phyloP scores from a whole-genome alignment of 2,113 vertebrate genomes.

The Ibidorhyncha struthersii region DNA sequence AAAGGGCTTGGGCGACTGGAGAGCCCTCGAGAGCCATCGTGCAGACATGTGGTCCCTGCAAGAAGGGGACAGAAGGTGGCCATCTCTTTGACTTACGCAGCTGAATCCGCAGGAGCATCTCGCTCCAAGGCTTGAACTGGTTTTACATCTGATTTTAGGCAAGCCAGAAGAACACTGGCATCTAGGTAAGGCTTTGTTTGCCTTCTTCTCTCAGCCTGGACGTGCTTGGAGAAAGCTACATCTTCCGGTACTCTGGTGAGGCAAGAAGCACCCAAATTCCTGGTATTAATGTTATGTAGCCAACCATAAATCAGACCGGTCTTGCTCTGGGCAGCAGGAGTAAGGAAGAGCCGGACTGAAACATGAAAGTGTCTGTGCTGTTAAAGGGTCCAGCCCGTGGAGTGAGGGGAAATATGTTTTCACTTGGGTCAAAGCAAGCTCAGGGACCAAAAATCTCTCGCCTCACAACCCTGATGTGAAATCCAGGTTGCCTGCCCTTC shows the following conservation, averaged over 20 bases:
- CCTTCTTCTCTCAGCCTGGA: not conserved
- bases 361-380: not conserved
- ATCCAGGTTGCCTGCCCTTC: not conserved
- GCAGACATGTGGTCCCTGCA: not conserved
- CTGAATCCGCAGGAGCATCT: not conserved
- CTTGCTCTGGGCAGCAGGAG: not conserved
- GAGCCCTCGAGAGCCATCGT: rapidly evolving
- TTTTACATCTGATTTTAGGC: not conserved
- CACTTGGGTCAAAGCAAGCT: not conserved
- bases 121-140: not conserved
- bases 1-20: not conserved
- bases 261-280: not conserved
- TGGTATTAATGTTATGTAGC: not conserved
- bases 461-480: not conserved
- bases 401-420: not conserved
- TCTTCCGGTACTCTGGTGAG: not conserved
- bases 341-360: not conserved
- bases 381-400: not conserved
- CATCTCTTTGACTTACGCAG: not conserved
- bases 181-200: not conserved
- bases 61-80: not conserved
- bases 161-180: rapidly evolving
- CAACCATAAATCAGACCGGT: not conserved
- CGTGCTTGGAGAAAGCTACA: not conserved
- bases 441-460: not conserved